Conservation (phyloP, 2,113 vertebrate species). For the Hystrix brachyura region DNA sequence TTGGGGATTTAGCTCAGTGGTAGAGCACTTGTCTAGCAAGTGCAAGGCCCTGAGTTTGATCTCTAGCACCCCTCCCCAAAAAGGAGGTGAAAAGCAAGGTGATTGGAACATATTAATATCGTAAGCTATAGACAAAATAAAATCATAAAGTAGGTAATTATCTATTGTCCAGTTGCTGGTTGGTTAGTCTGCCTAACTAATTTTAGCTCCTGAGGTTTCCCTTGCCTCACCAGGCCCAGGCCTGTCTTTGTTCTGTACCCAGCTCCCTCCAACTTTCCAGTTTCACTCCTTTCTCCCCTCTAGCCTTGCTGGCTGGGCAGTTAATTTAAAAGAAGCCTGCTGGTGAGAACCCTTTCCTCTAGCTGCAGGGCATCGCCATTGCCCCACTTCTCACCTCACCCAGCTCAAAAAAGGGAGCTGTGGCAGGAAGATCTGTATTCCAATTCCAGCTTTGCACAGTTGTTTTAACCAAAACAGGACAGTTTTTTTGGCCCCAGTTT, state of each 20-base stretch:
- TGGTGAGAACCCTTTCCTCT: neutral
- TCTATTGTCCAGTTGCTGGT: neutral
- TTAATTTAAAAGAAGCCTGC: neutral
- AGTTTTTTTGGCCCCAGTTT: neutral
- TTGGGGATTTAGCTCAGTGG: too few species aligned
- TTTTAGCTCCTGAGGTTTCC: neutral
- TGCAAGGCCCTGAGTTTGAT: too few species aligned
- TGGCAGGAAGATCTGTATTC: neutral
- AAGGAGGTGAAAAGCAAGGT: neutral
- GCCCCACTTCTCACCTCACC: neutral
- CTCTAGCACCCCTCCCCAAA: too few species aligned
- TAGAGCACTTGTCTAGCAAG: too few species aligned
- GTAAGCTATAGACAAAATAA: neutral
- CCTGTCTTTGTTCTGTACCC: neutral
- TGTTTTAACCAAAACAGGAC: conserved; percentile 13
- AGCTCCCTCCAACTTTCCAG: neutral
- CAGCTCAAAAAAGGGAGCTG: neutral
- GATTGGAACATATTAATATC: neutral
- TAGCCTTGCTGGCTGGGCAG: neutral
- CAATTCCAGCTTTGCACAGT: neutral
- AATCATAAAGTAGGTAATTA: neutral
- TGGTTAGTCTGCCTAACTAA: neutral
- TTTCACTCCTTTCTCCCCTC: neutral
- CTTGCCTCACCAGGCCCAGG: neutral
- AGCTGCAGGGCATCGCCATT: neutral